phyloP scores from a whole-genome alignment of 92 coral and sea anemone genomes.

The Scolanthus callimorphus region DNA sequence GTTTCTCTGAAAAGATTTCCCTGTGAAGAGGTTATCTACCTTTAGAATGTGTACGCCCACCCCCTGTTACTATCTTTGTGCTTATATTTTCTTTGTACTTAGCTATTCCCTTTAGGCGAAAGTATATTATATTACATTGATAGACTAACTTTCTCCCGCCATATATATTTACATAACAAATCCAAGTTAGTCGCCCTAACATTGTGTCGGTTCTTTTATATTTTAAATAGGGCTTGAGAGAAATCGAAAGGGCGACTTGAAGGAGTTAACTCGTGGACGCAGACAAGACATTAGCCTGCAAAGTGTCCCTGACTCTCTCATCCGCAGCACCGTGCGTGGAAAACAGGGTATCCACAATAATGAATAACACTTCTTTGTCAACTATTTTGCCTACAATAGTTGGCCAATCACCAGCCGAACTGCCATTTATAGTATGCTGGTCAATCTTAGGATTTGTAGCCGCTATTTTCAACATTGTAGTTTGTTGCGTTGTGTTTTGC shows the following conservation, averaged over 20 bases:
- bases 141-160: not conserved
- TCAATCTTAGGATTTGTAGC: slow-evolving; percentile 57
- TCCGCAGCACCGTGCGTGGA: too few species aligned
- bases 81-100: not conserved
- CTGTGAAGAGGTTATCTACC: too few species aligned
- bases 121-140: too few species aligned
- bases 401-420: slow-evolving; percentile 5
- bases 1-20: too few species aligned
- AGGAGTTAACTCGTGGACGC: not conserved
- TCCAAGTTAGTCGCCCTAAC: not conserved
- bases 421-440: slow-evolving; percentile 68
- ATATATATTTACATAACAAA: not conserved
- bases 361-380: not conserved
- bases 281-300: too few species aligned
- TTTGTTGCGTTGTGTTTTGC: slow-evolving; percentile 47
- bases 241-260: not conserved
- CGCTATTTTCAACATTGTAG: slow-evolving; percentile 43
- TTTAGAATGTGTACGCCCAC: too few species aligned
- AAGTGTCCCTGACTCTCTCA: too few species aligned
- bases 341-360: not conserved
- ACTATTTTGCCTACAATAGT: not conserved
- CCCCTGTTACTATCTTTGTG: too few species aligned
- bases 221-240: slow-evolving; percentile 1
- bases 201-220: not conserved
- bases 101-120: not conserved